Percentiles rank a stretch among this genome's conserved stretches.
phyloP scores from a whole-genome alignment of 2,888 invertebrate species.

The Blastobasis adustella region DNA sequence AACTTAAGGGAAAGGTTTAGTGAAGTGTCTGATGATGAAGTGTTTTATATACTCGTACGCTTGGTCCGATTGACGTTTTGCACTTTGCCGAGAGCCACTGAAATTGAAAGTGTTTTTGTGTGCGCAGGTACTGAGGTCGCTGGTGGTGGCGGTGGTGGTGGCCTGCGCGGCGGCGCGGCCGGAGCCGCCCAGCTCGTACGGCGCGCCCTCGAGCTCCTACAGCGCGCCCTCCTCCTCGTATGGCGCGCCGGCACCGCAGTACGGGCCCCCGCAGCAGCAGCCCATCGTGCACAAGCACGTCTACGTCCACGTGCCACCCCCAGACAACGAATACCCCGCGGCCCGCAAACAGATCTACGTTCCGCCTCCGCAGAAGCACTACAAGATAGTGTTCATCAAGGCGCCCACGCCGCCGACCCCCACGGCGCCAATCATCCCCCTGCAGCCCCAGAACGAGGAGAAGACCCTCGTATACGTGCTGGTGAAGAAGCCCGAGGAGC shows the following conservation, averaged over 20 bases:
- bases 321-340: slow-evolving; percentile 85
- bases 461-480: slow-evolving; percentile 92
- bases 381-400: slow-evolving; percentile 90
- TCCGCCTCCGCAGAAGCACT: slow-evolving; percentile 83
- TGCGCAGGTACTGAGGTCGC: slow-evolving; percentile 62
- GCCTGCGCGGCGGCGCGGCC: slow-evolving; percentile 67
- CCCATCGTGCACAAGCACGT: slow-evolving; percentile 92
- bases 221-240: slow-evolving; percentile 50
- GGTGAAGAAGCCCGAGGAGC: slow-evolving; percentile 91
- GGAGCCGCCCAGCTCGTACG: slow-evolving; percentile 74
- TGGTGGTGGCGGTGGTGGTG: slow-evolving; percentile 57
- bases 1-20: slow-evolving; percentile 7
- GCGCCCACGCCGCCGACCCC: slow-evolving; percentile 79
- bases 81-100: neutral
- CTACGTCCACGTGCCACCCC: slow-evolving; percentile 92
- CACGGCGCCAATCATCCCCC: slow-evolving; percentile 75
- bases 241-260: slow-evolving; percentile 76
- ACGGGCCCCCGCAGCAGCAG: slow-evolving; percentile 82
- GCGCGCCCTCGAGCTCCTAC: slow-evolving; percentile 70
- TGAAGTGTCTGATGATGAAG: slow-evolving; percentile 9
- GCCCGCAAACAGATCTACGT: slow-evolving; percentile 73
- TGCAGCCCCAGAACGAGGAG: slow-evolving; percentile 90
- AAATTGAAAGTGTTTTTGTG: slow-evolving; percentile 28
- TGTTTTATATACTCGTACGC: no score
- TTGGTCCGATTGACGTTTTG: neutral